phyloP scores from a whole-genome alignment of 2,113 vertebrate species.

The Cynoglossus semilaevis region DNA sequence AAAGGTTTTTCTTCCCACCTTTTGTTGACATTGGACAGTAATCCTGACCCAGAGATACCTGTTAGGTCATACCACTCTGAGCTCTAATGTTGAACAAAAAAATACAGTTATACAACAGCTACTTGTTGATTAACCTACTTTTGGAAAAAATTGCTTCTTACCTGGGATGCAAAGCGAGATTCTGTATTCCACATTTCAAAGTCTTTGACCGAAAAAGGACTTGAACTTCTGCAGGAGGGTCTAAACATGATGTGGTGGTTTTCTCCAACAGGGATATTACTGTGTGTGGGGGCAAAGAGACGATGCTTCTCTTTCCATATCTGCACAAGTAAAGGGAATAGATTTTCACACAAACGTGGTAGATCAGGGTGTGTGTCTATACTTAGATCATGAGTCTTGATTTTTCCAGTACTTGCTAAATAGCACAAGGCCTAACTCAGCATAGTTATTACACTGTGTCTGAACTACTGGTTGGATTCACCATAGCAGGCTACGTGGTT shows the following conservation, averaged over 20 bases:
- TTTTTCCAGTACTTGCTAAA: slow-evolving; percentile 43
- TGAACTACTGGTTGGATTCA: background rate
- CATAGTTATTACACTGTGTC: slow-evolving; percentile 11
- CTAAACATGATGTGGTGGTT: slow-evolving; percentile 29
- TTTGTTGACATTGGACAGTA: slow-evolving; percentile 51
- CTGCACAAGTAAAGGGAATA: slow-evolving; percentile 23
- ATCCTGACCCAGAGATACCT: slow-evolving; percentile 42
- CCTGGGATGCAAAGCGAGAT: slow-evolving; percentile 60
- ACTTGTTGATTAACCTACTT: background rate
- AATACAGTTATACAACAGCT: slow-evolving; percentile 1
- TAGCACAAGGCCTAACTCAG: slow-evolving; percentile 43
- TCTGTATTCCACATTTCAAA: slow-evolving; percentile 66
- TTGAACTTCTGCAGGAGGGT: slow-evolving; percentile 38
- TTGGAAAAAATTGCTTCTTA: slow-evolving; percentile 28
- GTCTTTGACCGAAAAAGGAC: slow-evolving; percentile 50
- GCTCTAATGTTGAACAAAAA: slow-evolving; percentile 39
- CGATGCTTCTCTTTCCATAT: slow-evolving; percentile 23
- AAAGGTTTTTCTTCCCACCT: slow-evolving; percentile 41
- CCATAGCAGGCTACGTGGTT: background rate
- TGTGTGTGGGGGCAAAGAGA: slow-evolving; percentile 28
- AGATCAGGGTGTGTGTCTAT: slow-evolving; percentile 31
- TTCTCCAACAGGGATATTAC: slow-evolving; percentile 21
- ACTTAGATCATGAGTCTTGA: slow-evolving; percentile 33
- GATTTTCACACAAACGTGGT: slow-evolving; percentile 53
- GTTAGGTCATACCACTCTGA: slow-evolving; percentile 49